Conservation (phyloP, 2,888 invertebrate species). For the Pedicia rivosa region DNA sequence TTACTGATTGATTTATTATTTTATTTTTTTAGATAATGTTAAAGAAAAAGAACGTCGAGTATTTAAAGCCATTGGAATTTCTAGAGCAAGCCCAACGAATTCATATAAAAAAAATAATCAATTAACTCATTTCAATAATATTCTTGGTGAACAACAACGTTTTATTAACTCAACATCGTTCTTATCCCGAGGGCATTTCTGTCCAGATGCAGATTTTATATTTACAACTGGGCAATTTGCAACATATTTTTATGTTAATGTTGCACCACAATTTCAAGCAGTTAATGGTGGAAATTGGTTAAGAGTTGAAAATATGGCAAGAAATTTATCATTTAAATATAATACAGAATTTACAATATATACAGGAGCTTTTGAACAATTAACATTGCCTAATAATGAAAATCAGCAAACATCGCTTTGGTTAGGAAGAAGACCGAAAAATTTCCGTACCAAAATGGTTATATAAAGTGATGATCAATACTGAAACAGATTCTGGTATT, state of each 20-base stretch:
- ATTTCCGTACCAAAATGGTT: conserved; percentile 32
- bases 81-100: conserved; percentile 14
- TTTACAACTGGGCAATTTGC: conserved; percentile 29
- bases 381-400: conserved; percentile 21
- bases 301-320: conserved; percentile 25
- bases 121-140: conserved; percentile 17
- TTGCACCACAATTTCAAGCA: conserved; percentile 32
- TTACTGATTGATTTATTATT: background rate
- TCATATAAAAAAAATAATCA: conserved; percentile 22
- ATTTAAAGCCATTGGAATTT: conserved; percentile 21
- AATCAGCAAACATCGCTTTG: background rate
- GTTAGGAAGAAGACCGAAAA: conserved; percentile 22
- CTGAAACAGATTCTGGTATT: conserved; percentile 25
- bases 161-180: conserved; percentile 22
- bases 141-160: conserved; percentile 18
- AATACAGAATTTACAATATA: conserved; percentile 23
- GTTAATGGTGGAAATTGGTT: conserved; percentile 34
- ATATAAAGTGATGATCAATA: conserved; percentile 33
- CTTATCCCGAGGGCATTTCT: conserved; percentile 31
- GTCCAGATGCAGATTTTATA: conserved; percentile 34
- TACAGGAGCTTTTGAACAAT: conserved; percentile 29
- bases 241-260: conserved; percentile 34
- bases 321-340: conserved; percentile 23
- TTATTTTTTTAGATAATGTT: conserved; percentile 6
- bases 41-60: conserved; percentile 15